Evolutionary conservation across 2,888 invertebrate species (phyloP).

Genomic region (Latrodectus hesperus): DNA sequence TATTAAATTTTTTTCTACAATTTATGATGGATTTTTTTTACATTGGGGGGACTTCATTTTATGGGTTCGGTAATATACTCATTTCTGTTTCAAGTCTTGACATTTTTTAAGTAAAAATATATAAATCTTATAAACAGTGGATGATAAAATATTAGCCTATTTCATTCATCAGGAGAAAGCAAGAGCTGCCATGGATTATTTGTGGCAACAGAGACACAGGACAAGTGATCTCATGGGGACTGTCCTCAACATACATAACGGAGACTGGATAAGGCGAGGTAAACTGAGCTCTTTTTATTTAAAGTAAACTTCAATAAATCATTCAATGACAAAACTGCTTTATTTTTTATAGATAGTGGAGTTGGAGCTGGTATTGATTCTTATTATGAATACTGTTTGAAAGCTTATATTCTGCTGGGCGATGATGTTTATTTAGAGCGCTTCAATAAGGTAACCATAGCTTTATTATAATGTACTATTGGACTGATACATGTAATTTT

Average conservation of each 20-base stretch:
- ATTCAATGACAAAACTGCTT: neutral
- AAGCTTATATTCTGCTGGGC: conserved; percentile 93
- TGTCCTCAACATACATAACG: conserved; percentile 96
- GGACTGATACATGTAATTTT: too few species aligned
- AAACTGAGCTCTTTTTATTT: conserved; percentile 7
- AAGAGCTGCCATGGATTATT: conserved; percentile 94
- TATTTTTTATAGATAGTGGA: conserved; percentile 84
- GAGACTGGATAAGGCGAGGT: conserved; percentile 94
- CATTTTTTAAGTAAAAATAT: too few species aligned
- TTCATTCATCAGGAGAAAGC: conserved; percentile 83
- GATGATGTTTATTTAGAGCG: conserved; percentile 94
- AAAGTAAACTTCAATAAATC: neutral
- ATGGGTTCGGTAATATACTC: too few species aligned
- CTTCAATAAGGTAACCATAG: conserved; percentile 81
- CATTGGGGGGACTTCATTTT: too few species aligned
- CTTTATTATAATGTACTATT: too few species aligned
- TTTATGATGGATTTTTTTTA: too few species aligned
- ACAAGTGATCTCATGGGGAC: conserved; percentile 96
- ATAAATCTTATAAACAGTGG: too few species aligned
- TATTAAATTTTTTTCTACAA: too few species aligned
- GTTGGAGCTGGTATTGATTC: conserved; percentile 99
- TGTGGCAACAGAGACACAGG: conserved; percentile 95
- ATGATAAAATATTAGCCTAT: too few species aligned
- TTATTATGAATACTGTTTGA: conserved; percentile 98
- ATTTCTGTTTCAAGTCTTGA: too few species aligned